Percentiles rank a stretch among this genome's conserved stretches.
Conservation (phyloP, 2,888 invertebrate species). For the Thymelicus lineola region DNA sequence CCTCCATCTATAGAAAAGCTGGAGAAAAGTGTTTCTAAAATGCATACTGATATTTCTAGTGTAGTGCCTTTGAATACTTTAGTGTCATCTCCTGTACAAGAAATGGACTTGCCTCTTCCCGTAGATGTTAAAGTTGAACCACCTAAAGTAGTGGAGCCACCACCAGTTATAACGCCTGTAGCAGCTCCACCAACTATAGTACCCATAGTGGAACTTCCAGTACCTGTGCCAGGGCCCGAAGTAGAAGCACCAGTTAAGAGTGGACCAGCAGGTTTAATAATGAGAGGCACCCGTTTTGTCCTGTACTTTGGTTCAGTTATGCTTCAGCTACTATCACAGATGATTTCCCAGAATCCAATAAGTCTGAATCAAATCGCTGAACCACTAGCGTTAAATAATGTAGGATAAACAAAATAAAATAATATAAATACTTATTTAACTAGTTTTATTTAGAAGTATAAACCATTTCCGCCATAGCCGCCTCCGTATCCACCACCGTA, state of each 20-base stretch:
- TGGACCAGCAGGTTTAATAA: slow-evolving; percentile 46
- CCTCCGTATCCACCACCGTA: slow-evolving; percentile 37
- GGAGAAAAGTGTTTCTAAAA: slow-evolving; percentile 26
- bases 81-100: slow-evolving; percentile 1
- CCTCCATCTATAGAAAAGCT: slow-evolving; percentile 7
- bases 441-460: slow-evolving; percentile 23
- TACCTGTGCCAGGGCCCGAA: neutral
- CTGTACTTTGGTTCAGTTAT: slow-evolving; percentile 68
- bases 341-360: slow-evolving; percentile 57
- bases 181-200: slow-evolving; percentile 8
- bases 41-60: slow-evolving; percentile 33
- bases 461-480: neutral
- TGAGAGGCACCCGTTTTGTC: slow-evolving; percentile 59
- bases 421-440: slow-evolving; percentile 12
- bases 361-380: slow-evolving; percentile 57
- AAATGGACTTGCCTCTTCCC: neutral
- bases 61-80: slow-evolving; percentile 24
- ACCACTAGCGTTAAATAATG: slow-evolving; percentile 43
- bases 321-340: slow-evolving; percentile 62
- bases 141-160: slow-evolving; percentile 18
- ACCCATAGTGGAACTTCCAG: slow-evolving; percentile 15
- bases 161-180: slow-evolving; percentile 22
- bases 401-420: slow-evolving; percentile 30
- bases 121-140: slow-evolving; percentile 16
- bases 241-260: slow-evolving; percentile 24